Conservation (phyloP, 2,797 vertebrate species). For the Acrossocheilus wenchowensis region DNA sequence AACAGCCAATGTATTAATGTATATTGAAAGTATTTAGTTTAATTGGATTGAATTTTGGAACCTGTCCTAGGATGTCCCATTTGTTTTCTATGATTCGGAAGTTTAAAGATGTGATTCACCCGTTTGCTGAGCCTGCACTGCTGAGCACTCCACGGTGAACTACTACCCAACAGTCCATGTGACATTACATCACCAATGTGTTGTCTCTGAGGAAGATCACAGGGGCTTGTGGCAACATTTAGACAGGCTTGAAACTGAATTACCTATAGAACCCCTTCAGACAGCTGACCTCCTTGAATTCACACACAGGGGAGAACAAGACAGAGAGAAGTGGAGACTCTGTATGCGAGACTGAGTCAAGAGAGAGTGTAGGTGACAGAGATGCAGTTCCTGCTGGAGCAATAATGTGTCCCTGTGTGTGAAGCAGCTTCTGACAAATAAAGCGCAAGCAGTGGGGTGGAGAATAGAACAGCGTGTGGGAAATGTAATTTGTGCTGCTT, state of each 20-base stretch:
- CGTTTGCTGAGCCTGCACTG: slow-evolving; percentile 14
- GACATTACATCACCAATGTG: not conserved
- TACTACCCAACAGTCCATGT: not conserved
- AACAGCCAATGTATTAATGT: not conserved
- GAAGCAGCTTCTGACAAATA: slow-evolving; percentile 5
- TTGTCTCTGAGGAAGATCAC: not conserved
- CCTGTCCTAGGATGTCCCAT: not conserved
- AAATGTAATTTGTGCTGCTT: slow-evolving; percentile 50
- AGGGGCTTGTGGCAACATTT: not conserved
- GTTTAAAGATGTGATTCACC: not conserved
- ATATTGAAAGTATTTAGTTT: not conserved
- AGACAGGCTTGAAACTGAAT: slow-evolving; percentile 11
- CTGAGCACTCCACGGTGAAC: not conserved
- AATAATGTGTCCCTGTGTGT: slow-evolving; percentile 11
- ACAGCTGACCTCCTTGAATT: slow-evolving; percentile 10
- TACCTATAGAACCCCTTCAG: not conserved
- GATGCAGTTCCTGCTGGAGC: slow-evolving; percentile 1
- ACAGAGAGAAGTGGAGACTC: slow-evolving; percentile 12
- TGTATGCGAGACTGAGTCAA: slow-evolving; percentile 4
- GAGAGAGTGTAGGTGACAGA: slow-evolving; percentile 16
- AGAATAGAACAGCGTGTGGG: slow-evolving; percentile 18
- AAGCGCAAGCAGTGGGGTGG: slow-evolving; percentile 21
- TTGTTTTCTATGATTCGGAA: not conserved
- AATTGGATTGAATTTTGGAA: not conserved
- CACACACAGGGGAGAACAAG: not conserved